A percentile compares a stretch with the other conserved stretches of the same genome.
Conservation (phyloP, 2,797 vertebrate species). For the Phylloscopus collybita region DNA sequence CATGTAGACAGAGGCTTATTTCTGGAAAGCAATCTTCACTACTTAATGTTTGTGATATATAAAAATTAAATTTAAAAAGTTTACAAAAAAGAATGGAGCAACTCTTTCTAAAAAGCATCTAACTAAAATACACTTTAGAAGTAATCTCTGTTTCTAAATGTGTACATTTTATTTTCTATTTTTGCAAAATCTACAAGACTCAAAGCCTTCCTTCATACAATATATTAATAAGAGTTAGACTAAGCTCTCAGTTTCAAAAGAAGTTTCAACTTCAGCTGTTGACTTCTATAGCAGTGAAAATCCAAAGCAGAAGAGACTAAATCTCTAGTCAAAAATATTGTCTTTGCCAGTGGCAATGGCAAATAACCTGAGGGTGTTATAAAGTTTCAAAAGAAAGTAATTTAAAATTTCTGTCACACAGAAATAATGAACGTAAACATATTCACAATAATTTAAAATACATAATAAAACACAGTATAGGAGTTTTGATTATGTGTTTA, state of each 20-base stretch:
- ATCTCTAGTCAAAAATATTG: neutral
- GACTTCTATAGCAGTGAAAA: neutral
- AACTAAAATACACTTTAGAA: neutral
- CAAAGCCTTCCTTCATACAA: neutral
- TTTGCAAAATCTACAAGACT: neutral
- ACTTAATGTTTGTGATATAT: constrained; percentile 27
- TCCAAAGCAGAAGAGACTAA: neutral
- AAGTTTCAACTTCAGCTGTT: neutral
- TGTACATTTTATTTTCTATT: neutral
- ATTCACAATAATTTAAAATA: neutral
- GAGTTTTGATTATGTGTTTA: neutral
- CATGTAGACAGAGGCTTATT: constrained; percentile 21
- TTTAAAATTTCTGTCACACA: neutral
- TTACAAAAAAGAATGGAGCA: neutral
- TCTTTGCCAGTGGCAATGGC: neutral
- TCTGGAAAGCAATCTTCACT: constrained; percentile 36
- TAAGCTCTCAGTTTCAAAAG: neutral
- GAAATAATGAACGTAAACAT: neutral
- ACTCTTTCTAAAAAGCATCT: neutral
- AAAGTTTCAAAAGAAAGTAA: neutral
- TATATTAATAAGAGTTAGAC: neutral
- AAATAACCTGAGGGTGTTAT: neutral
- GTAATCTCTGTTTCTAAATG: neutral
- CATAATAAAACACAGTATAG: neutral
- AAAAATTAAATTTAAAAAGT: neutral